A percentile compares a stretch with the other conserved stretches of the same genome.
phyloP scores from a whole-genome alignment of 2,113 vertebrate species.

The Alosa alosa region DNA sequence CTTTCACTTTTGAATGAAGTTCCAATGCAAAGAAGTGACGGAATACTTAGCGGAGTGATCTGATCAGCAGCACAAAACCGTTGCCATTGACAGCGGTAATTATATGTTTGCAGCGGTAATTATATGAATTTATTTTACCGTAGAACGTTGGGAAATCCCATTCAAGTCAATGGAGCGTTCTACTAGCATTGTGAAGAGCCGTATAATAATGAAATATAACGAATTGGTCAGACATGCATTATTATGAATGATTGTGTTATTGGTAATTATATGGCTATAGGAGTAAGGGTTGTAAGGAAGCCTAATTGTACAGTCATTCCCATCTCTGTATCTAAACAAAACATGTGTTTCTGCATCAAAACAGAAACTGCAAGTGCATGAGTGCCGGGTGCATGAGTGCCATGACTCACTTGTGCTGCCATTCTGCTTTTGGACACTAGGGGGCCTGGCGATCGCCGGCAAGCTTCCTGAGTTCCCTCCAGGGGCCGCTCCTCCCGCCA shows the following conservation, averaged over 20 bases:
- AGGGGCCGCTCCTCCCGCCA: background rate
- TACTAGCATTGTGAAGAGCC: too few species aligned
- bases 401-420: conserved; percentile 79
- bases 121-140: too few species aligned
- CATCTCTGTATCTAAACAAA: background rate
- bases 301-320: background rate
- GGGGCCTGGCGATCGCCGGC: conserved; percentile 59
- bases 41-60: too few species aligned
- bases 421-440: conserved; percentile 83
- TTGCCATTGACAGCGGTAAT: too few species aligned
- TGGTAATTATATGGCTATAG: background rate
- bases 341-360: background rate
- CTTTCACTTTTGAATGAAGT: too few species aligned
- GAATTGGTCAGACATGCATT: background rate
- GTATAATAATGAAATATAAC: background rate
- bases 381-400: background rate
- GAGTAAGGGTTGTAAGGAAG: background rate
- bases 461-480: background rate
- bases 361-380: background rate
- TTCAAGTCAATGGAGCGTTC: too few species aligned
- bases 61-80: too few species aligned
- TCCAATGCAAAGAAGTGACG: too few species aligned
- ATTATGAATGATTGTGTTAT: background rate
- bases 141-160: too few species aligned
- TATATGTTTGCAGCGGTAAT: too few species aligned